These are phyloP conservation scores for Heteromormyrus szaboi DNA, from an alignment of 2,797 vertebrate genomes.

Conservation along the genomic window DNA sequence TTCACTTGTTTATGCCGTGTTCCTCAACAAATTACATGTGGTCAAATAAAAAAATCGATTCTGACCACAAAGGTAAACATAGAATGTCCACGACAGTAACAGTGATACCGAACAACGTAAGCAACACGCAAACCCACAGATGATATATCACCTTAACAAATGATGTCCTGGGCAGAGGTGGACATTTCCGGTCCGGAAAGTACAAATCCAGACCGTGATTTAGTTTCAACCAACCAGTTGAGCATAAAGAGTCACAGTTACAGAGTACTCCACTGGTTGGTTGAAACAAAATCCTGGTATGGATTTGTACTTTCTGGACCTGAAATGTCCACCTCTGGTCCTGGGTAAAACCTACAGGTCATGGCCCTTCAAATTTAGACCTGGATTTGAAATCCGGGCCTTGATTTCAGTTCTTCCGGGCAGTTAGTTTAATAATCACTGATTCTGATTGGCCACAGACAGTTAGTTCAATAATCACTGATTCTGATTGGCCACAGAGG, in stretches of 20 bases:
- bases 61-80: neutral
- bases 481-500: neutral
- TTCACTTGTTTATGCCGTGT: neutral
- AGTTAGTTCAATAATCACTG: neutral
- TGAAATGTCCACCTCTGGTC: too few species aligned
- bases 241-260: too few species aligned
- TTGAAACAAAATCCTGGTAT: too few species aligned
- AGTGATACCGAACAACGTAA: neutral
- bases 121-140: neutral
- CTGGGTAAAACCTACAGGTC: neutral
- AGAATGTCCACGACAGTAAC: neutral
- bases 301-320: too few species aligned
- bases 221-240: too few species aligned
- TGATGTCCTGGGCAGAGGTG: neutral
- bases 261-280: too few species aligned
- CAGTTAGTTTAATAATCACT: neutral
- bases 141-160: neutral
- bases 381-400: neutral
- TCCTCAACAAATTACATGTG: neutral
- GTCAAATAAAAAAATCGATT: neutral
- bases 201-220: too few species aligned
- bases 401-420: neutral
- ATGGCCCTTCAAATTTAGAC: neutral
- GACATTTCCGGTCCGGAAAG: too few species aligned
- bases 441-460: neutral